Evolutionary conservation across 2,797 vertebrate species (phyloP), one percentile per base, ranked within the genome.

Genomic region (Bradypus variegatus): DNA sequence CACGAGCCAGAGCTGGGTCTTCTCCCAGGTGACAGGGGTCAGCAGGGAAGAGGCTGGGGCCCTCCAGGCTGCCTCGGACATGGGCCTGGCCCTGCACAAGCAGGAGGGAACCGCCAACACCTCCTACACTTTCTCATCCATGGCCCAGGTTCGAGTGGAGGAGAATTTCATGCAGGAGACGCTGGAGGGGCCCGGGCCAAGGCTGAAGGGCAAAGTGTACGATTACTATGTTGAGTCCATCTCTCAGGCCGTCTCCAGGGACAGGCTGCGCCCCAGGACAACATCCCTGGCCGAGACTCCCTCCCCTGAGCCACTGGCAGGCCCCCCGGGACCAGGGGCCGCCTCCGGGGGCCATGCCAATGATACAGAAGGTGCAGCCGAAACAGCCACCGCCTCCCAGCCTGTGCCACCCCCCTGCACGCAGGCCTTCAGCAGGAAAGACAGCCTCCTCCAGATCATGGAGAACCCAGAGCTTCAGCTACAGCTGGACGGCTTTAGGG

Each of bases 151-250:
- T 91, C 98, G 96, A 90, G 97, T 99, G 94, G 98, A 98, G 92
- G 98, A 99, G 92, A 98, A 96, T 9, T 95, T 98, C 95, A 0
- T 94, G 0, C 77, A 0, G 10, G 41, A 38, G 53, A 4, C 14
- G 16, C 18, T 0, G 0, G 7, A 25, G 0, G 73, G 78, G 6
- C 10, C 6, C 0, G 6, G 83, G 5, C 64, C 91, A 0, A 1
- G 60, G 76, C 95, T 98, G 75, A 97, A 95, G 41, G 97, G 98
- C 64, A 99, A 98, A 94, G 98, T 99, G 93, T 99, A 99, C 0
- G 97, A 99, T 73, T 99, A 98, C 95, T 98, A 97, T 0, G 95
- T 98, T 10, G 98, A 98, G 93, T 98, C 98, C 1, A 96, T 95
- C 16, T 99, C 98, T 5, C 97, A 97, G 60, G 98, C 97, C 0